These are phyloP conservation scores for Coregonus clupeaformis DNA, from an alignment of 2,113 vertebrate genomes.

Conservation along the genomic window DNA sequence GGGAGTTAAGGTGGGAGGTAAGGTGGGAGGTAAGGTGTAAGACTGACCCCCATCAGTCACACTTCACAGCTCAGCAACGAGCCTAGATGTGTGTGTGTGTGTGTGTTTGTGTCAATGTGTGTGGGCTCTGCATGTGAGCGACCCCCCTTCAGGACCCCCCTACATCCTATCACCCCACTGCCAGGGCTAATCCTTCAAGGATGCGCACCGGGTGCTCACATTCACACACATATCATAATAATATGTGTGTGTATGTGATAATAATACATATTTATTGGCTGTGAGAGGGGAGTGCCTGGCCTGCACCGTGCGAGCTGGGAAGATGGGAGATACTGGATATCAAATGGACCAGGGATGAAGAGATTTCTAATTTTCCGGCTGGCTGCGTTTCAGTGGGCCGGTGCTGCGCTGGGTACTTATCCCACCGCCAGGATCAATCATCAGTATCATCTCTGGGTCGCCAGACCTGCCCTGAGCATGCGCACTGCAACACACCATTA, in stretches of 20 bases:
- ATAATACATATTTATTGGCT: constrained; percentile 66
- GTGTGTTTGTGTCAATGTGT: background rate
- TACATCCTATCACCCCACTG: constrained; percentile 20
- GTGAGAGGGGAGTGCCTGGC: constrained; percentile 43
- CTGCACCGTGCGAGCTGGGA: constrained; percentile 15
- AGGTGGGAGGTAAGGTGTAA: too few species aligned
- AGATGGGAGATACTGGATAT: constrained; percentile 72
- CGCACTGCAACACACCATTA: background rate
- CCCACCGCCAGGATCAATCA: constrained; percentile 72
- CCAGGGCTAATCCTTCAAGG: constrained; percentile 28
- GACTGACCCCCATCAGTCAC: constrained; percentile 1
- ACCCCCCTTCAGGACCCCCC: constrained; percentile 6
- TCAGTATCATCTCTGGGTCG: constrained; percentile 63
- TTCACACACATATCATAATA: constrained; percentile 61
- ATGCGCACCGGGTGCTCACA: constrained; percentile 31
- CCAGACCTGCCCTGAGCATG: constrained; percentile 10
- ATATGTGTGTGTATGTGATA: too few species aligned
- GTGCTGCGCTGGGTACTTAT: constrained; percentile 63
- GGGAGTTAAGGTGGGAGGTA: too few species aligned
- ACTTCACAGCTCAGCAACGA: background rate
- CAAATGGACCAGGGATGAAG: constrained; percentile 73
- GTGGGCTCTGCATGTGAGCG: background rate
- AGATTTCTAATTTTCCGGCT: constrained; percentile 78
- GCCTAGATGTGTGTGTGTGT: background rate
- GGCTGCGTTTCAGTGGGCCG: constrained; percentile 65